A percentile compares a stretch with the other conserved stretches of the same genome.
Conservation (phyloP, 2,113 vertebrate species). For the Periophthalmodon schlosseri region DNA sequence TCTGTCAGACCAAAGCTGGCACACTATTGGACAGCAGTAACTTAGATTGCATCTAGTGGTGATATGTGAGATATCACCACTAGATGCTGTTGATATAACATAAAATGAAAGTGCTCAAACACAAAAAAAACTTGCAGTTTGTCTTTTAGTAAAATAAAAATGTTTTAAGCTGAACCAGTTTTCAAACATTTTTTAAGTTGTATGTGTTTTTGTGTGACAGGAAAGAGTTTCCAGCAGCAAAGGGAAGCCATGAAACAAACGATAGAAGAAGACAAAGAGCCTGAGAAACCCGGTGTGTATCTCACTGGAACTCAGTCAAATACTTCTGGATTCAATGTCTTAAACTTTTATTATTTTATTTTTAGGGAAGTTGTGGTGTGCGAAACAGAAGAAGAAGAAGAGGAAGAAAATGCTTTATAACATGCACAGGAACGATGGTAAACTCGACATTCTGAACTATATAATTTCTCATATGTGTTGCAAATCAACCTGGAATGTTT, state of each 20-base stretch:
- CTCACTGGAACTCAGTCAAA: not conserved
- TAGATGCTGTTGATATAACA: too few relatives aligned
- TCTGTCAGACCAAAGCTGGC: too few relatives aligned
- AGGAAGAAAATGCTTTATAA: conserved; percentile 95
- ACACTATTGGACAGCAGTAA: too few relatives aligned
- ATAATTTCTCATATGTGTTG: too few relatives aligned
- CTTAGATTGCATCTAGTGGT: too few relatives aligned
- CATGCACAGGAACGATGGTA: conserved; percentile 93
- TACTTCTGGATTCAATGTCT: not conserved
- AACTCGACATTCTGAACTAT: not conserved
- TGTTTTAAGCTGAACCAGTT: too few relatives aligned
- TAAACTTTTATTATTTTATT: not conserved
- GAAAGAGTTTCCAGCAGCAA: conserved; percentile 98
- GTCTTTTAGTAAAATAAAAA: too few relatives aligned
- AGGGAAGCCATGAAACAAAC: conserved; percentile 99
- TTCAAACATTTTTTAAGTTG: too few relatives aligned
- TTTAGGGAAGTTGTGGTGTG: conserved; percentile 96
- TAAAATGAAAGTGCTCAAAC: too few relatives aligned
- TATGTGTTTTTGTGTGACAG: conserved; percentile 63
- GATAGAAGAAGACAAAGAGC: conserved; percentile 98
- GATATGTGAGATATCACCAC: too few relatives aligned
- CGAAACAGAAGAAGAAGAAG: conserved; percentile 99
- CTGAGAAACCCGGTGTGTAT: conserved; percentile 92
- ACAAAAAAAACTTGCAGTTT: too few relatives aligned
- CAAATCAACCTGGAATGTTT: too few relatives aligned